Evolutionary conservation across 2,797 vertebrate species (phyloP).

Genomic region (Epinephelus malabaricus): DNA sequence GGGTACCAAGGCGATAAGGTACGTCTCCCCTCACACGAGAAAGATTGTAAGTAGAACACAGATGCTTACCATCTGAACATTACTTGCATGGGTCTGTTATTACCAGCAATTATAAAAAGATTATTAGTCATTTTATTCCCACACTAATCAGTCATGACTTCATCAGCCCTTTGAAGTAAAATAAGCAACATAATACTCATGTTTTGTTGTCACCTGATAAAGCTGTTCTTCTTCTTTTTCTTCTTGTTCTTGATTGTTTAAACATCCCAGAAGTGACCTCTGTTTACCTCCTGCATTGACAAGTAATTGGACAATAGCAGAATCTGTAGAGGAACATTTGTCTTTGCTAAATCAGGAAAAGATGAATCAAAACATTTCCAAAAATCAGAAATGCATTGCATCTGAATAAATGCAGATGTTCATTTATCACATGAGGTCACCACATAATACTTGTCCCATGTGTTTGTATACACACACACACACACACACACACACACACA

Average conservation of each 20-base stretch:
- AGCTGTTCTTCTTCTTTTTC: background rate
- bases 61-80: background rate
- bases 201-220: background rate
- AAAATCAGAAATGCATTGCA: background rate
- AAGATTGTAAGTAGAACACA: background rate
- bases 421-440: slow-evolving; percentile 40
- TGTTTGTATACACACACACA: background rate
- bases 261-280: background rate
- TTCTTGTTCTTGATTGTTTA: background rate
- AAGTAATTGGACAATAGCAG: background rate
- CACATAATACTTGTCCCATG: background rate
- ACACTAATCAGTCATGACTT: background rate
- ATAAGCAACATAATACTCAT: background rate
- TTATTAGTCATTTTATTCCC: background rate
- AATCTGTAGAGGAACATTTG: background rate
- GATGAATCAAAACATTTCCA: background rate
- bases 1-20: slow-evolving; percentile 98
- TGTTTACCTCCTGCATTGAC: background rate
- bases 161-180: background rate
- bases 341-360: slow-evolving; percentile 28
- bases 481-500: background rate
- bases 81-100: background rate
- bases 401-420: slow-evolving; percentile 41
- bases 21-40: slow-evolving; percentile 38
- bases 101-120: background rate